Evolutionary conservation across 2,113 vertebrate genomes (phyloP), one percentile per base, ranked within the genome.

Genomic region (Atlantisia rogersi): DNA sequence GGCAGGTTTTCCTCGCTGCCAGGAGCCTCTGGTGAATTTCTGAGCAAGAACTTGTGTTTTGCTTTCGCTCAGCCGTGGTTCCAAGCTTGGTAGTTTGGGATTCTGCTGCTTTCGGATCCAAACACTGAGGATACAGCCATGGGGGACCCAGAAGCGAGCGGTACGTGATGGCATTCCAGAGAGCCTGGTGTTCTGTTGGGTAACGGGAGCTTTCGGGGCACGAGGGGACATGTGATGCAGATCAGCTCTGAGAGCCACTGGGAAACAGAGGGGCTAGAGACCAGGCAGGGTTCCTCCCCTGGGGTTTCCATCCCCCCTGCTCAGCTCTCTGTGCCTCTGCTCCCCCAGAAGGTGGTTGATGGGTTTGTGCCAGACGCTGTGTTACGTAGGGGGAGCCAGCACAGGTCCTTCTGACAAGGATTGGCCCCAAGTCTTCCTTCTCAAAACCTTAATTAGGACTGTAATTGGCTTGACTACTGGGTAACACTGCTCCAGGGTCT

Each of bases 391-490:
- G 62, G 68, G 50, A 26, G 50, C 2, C 32, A 5, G 28, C 31
- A 75, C 25, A 6, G 22, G 37, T 24, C n/a, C 42, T 25, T n/a
- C 25, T 25, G 9, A 12, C 2, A 12, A 58, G 42, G 63, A 37
- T 7, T 8, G 9, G 26, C 37, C 17, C 0, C 6, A n/a, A 42
- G 63, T 32, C 40, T 22, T 42, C 15, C 19, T 19, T 29, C 28
- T 84, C n/a, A 29, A 18, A 21, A 46, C n/a, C 40, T 25, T 25
- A 25, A 56, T 37, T 37, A 15, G 10, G 60, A 28, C 16, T 3
- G 1, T 22, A 16, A 71, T 37, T 4, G 1, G 9, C 16, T 5
- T 28, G 70, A 35, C 39, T n/a, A 0, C 14, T 2, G 39, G 44
- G 52, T 15, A 8, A 12, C 19, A 2, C 44, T 20, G 2, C 2